Percentiles rank a stretch among this genome's conserved stretches.
Evolutionary conservation across 2,113 vertebrate genomes (phyloP).

Genomic region (Embiotoca jacksoni): DNA sequence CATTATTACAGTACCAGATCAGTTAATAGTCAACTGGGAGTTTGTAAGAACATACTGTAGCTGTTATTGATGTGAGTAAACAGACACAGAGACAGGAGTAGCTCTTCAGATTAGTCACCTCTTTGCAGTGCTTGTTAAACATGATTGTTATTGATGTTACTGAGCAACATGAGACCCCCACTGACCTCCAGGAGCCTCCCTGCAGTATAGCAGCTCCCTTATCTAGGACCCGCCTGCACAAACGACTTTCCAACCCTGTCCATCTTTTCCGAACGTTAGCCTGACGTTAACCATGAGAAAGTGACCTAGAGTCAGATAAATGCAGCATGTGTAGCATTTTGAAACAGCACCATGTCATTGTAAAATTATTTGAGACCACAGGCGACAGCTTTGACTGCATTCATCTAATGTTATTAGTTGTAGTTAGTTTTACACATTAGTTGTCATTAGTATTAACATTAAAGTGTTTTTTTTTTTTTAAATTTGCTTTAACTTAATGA

Average conservation of each 20-base stretch:
- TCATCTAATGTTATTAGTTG: not conserved
- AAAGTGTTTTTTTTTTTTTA: not conserved
- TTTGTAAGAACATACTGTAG: not conserved
- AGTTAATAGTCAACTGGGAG: not conserved
- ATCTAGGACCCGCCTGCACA: slow-evolving; percentile 74
- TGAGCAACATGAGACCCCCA: slow-evolving; percentile 64
- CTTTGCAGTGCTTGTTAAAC: slow-evolving; percentile 14
- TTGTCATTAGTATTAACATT: not conserved
- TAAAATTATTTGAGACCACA: not conserved
- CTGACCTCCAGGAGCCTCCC: slow-evolving; percentile 78
- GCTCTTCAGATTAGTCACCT: slow-evolving; percentile 24
- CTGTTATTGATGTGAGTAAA: slow-evolving; percentile 9
- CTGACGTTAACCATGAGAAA: slow-evolving; percentile 73
- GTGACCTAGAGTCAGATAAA: slow-evolving; percentile 69
- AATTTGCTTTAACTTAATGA: not conserved
- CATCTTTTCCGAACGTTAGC: slow-evolving; percentile 73
- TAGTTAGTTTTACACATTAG: not conserved
- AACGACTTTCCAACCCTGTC: slow-evolving; percentile 75
- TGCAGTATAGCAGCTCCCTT: slow-evolving; percentile 65
- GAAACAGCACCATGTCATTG: slow-evolving; percentile 25
- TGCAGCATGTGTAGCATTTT: slow-evolving; percentile 27
- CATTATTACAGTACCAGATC: not conserved
- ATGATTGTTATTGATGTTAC: slow-evolving; percentile 45
- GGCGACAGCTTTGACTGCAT: no score
- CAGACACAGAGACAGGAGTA: slow-evolving; percentile 20